Percentiles rank a stretch among this genome's conserved stretches.
Conservation (phyloP, 1,140 invertebrate genomes). For the Diorhabda elongata region DNA sequence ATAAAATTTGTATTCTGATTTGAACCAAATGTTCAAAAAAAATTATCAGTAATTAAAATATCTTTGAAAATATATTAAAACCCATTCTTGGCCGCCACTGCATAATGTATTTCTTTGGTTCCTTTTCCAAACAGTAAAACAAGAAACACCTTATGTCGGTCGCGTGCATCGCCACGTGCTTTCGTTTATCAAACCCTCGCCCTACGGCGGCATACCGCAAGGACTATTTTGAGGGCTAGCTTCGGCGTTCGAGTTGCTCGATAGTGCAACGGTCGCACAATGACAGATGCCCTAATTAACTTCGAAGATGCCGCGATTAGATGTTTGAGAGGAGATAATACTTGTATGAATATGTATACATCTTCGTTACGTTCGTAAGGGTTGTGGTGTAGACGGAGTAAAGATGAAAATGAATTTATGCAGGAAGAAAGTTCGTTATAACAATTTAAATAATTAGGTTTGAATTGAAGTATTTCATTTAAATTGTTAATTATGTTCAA, state of each 20-base stretch:
- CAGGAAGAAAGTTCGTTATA: too few relatives aligned
- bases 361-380: too few relatives aligned
- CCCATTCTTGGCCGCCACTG: not conserved
- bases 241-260: not conserved
- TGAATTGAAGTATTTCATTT: too few relatives aligned
- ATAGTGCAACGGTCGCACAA: constrained; percentile 17
- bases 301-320: constrained; percentile 26
- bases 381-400: too few relatives aligned
- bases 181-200: not conserved
- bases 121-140: constrained; percentile 2
- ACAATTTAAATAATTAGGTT: too few relatives aligned
- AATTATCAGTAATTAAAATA: too few relatives aligned
- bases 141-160: constrained; percentile 1
- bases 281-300: constrained; percentile 32
- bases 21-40: too few relatives aligned
- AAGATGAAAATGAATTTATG: too few relatives aligned
- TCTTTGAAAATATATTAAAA: too few relatives aligned
- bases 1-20: too few relatives aligned
- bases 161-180: not conserved
- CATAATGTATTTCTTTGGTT: not conserved
- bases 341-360: constrained; percentile 28
- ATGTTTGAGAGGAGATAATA: constrained; percentile 22
- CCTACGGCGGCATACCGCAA: constrained; percentile 8
- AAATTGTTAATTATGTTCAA: too few relatives aligned
- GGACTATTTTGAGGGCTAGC: constrained; percentile 9